Conservation (phyloP, 2,888 invertebrate genomes). For the Troilus luridus region DNA sequence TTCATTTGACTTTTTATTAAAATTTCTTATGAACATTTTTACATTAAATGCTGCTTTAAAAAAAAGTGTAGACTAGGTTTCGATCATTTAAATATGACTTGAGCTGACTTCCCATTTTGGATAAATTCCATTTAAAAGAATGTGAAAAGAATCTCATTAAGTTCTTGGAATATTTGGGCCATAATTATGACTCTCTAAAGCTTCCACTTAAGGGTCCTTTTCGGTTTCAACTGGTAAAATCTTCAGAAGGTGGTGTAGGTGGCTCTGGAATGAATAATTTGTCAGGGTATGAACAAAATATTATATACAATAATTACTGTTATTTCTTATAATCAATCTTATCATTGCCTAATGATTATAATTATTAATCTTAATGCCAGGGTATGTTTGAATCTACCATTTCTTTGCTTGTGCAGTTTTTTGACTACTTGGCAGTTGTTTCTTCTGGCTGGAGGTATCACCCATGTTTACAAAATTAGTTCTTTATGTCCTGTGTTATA, state of each 20-base stretch:
- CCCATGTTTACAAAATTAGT: too few species aligned
- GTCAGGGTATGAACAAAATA: neutral
- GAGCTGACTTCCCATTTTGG: neutral
- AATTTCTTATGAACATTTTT: neutral
- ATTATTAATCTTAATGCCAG: neutral
- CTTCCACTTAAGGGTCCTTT: neutral
- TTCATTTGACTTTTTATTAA: constrained; percentile 12
- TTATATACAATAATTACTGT: too few species aligned
- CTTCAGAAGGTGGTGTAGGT: constrained; percentile 48
- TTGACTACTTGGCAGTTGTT: neutral
- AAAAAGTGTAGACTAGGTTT: neutral
- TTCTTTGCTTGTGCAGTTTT: neutral
- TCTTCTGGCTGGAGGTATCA: neutral
- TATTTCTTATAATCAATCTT: too few species aligned
- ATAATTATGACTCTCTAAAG: neutral
- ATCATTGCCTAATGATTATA: neutral
- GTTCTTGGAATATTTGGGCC: neutral
- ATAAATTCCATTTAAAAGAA: neutral
- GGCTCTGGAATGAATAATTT: constrained; percentile 27
- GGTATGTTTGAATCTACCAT: neutral
- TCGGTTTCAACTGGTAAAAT: constrained; percentile 39
- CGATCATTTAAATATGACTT: neutral
- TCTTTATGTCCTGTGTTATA: too few species aligned
- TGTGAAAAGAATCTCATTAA: neutral
- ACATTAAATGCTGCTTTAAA: neutral